Evolutionary conservation across 2,113 vertebrate genomes (phyloP), one percentile per base, ranked within the genome.

Genomic region (Chaetura pelagica): DNA sequence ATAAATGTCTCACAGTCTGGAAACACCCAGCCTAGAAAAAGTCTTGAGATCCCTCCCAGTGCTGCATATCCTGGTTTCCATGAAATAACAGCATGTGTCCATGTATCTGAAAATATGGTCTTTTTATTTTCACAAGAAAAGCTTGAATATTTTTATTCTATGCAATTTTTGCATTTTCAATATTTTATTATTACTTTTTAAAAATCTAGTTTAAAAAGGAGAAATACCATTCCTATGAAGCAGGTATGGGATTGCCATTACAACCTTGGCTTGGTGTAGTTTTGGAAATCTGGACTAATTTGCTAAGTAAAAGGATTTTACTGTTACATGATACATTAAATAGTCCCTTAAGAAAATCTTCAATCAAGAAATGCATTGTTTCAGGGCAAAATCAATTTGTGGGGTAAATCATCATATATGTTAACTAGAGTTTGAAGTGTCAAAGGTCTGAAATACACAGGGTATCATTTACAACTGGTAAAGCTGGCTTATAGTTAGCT

Each of bases 361-460:
- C 40, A 83, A 91, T 68, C n/a, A 67, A 92, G 58, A 96, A 96
- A 57, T 67, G 19, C 12, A 27, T 84, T 96, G 49, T 96, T 92
- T 96, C 1, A 3, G 40, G 9, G 49, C 4, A 2, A 46, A 67
- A 66, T 49, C 76, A 49, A 7, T 66, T 73, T 92, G 69, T 75
- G 46, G 51, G 55, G 32, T 94, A 86, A 90, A 87, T 92, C 79
- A 82, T 21, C 74, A 48, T 51, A 20, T 34, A 49, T 38, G 61
- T 72, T 95, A 91, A 92, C 66, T 67, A 54, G 32, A 89, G 51
- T 84, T 78, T 71, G 87, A 95, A 74, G 29, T 61, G 58, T n/a
- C 75, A 92, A 90, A 94, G 63, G 32, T 87, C 83, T 79, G 66
- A 80, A 97, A 48, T 14, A 89, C 14, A 59, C 9, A 49, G 32